These are phyloP conservation scores for Eulemur macaco DNA, from an alignment of 2,113 vertebrate genomes.

Conservation along the genomic window DNA sequence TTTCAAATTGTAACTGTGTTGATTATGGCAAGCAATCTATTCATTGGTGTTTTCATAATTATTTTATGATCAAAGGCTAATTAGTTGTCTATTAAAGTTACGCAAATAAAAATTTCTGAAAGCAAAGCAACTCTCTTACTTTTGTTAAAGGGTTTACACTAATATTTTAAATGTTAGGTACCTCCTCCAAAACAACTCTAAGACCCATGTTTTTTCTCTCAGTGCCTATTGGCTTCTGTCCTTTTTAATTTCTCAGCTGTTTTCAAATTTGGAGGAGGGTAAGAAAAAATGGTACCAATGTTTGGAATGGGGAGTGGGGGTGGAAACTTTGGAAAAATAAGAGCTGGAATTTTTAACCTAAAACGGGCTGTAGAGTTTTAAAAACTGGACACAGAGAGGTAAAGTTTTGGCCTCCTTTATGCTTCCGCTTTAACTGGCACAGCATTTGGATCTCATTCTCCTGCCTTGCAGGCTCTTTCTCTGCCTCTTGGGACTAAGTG, in stretches of 20 bases:
- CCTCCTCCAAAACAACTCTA: not conserved
- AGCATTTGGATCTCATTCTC: not conserved
- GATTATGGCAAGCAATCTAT: not conserved
- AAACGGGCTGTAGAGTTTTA: not conserved
- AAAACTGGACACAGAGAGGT: not conserved
- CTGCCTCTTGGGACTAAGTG: not conserved
- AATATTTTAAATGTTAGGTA: not conserved
- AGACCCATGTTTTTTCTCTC: not conserved
- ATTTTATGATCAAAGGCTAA: not conserved
- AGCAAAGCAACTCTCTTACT: not conserved
- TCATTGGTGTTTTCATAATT: conserved; percentile 16
- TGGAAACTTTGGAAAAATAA: not conserved
- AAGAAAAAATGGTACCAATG: not conserved
- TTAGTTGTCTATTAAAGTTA: not conserved
- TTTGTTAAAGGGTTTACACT: not conserved
- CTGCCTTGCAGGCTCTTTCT: not conserved
- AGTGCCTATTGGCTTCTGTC: not conserved
- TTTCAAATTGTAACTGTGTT: not conserved
- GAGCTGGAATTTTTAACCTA: not conserved
- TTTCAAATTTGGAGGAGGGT: not conserved
- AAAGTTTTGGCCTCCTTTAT: not conserved
- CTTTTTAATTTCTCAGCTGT: not conserved
- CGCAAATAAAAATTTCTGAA: not conserved
- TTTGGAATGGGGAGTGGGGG: not conserved
- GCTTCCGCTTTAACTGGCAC: not conserved